Percentiles rank a stretch among this genome's conserved stretches.
Conservation (phyloP, 2,888 invertebrate genomes). For the Alloscopus bannaensis region DNA sequence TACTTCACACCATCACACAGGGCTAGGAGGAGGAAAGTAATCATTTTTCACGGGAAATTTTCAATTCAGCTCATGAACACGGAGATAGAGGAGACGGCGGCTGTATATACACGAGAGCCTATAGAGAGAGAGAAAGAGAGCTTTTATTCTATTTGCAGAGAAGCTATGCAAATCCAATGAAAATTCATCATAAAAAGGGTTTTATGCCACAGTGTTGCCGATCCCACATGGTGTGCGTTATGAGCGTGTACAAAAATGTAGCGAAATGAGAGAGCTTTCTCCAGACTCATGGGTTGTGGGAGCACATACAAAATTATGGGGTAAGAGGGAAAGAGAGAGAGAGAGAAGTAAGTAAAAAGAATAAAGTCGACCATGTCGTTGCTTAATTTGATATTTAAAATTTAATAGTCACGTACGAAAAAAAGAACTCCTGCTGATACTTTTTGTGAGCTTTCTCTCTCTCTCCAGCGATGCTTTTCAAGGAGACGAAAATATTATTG, state of each 20-base stretch:
- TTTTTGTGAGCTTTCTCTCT: slow-evolving; percentile 8
- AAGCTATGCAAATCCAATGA: slow-evolving; percentile 28
- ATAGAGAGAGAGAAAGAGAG: neutral
- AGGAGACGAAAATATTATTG: too few relatives aligned
- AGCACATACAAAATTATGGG: too few relatives aligned
- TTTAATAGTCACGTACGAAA: slow-evolving; percentile 24
- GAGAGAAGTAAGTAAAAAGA: neutral
- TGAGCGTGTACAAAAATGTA: too few relatives aligned
- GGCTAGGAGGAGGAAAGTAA: too few relatives aligned
- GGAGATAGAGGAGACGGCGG: neutral
- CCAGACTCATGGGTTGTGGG: too few relatives aligned
- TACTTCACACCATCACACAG: too few relatives aligned
- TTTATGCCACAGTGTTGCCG: neutral
- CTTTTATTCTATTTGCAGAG: slow-evolving; percentile 13
- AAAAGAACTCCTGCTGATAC: slow-evolving; percentile 19
- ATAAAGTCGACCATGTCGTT: neutral
- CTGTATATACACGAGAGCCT: too few relatives aligned
- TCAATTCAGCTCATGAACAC: slow-evolving; percentile 1
- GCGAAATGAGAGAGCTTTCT: too few relatives aligned
- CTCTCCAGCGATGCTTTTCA: too few relatives aligned
- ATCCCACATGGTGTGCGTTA: neutral
- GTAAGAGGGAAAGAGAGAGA: neutral
- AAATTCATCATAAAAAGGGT: slow-evolving; percentile 22
- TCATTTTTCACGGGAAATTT: too few relatives aligned
- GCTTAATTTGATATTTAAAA: slow-evolving; percentile 38